Base-by-base conservation (phyloP, 2,797 vertebrate species). In the Enteromius radiatus region DNA sequence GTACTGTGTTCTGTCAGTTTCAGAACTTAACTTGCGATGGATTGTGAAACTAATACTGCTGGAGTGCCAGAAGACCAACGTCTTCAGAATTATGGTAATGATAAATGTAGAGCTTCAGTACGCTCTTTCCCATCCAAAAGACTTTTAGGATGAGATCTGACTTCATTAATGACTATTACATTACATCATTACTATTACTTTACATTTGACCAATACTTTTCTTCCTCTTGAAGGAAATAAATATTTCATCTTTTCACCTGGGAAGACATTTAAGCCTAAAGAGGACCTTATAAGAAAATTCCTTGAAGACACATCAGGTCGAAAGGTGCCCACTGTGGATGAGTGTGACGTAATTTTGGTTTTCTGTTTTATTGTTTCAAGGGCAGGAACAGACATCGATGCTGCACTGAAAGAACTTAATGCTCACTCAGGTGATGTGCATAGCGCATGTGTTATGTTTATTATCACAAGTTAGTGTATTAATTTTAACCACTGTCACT, bases 41-140 rank as follows among this genome's bases (percentile, higher is more conserved):
- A 6, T 21, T 1, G 0, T 3, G 2, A 1, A 15, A 4, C 38
- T 15, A 6, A 17, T 6, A 15, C 0, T 7, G 3, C 1, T 7
- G n/a, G 8, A 31, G 43, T 19, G 8, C 4, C 1, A 2, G 0
- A 2, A 47, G 8, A 5, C 43, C 3, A 70, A 47, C 3, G 0
- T 19, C 23, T 0, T 11, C 26, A 0, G 1, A 69, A 9, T 45
- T 0, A 14, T 19, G 43, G 43, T 70, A 28, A 69, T 31, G 0
- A 21, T 14, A 15, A 23, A 11, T 43, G 3, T 19, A 21, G 7
- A 21, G 31, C 5, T 63, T 2, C 31, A 5, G 38, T 14, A 2
- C 5, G 15, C 6, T 69, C 15, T 69, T 69, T 69, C n/a, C 36
- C 36, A 6, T 8, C 36, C 36, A 7, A 3, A 70, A 19, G 1